Conservation (phyloP, 2,797 vertebrate genomes). For the Pangasius larnaudii region DNA sequence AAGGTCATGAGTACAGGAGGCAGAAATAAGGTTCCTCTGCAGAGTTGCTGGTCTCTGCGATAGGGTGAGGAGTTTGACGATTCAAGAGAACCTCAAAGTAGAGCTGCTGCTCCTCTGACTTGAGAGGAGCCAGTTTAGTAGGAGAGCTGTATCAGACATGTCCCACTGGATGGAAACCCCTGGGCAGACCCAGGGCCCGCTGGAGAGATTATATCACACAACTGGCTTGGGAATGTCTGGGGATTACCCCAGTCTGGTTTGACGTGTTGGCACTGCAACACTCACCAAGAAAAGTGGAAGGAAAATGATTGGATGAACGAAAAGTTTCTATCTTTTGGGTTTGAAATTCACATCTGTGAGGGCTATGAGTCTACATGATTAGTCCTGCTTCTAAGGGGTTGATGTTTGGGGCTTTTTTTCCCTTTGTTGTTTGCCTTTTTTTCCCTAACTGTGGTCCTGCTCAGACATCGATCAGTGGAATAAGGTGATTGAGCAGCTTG, state of each 20-base stretch:
- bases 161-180: neutral
- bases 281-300: neutral
- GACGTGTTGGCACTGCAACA: neutral
- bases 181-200: neutral
- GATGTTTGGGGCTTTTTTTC: neutral
- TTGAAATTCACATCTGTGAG: neutral
- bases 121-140: neutral
- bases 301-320: neutral
- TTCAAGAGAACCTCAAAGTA: neutral
- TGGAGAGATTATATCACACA: neutral
- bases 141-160: neutral
- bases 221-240: neutral
- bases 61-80: neutral
- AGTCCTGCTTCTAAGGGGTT: neutral
- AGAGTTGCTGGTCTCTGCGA: neutral
- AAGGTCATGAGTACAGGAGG: neutral
- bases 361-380: neutral
- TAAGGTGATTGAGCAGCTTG: slow-evolving; percentile 99
- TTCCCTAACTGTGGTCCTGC: slow-evolving; percentile 79
- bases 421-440: slow-evolving; percentile 45
- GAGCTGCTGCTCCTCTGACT: neutral
- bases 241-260: neutral
- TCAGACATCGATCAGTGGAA: slow-evolving; percentile 99
- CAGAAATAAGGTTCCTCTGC: neutral
- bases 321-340: neutral